Base-by-base conservation (phyloP, 2,888 invertebrate genomes). In the Polietes domitor region DNA sequence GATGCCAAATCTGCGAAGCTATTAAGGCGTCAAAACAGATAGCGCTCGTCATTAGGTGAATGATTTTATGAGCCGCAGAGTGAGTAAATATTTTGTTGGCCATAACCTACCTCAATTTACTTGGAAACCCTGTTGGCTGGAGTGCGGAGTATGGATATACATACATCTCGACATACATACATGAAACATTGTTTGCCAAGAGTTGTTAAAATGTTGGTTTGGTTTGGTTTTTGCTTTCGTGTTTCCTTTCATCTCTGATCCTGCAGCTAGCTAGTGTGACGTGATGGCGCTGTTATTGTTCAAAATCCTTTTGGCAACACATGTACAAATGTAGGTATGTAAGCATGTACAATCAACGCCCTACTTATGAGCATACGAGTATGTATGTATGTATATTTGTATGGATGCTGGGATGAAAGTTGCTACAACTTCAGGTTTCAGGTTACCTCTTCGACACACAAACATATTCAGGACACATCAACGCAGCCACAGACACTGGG, bases 261-360 rank as follows among this genome's bases (percentile, higher is more conserved):
- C 26, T 26, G n/a, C n/a, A n/a, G n/a, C 26, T 26, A 12, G 58
- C 26, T 19, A 15, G 15, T 24, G 58, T 26, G 58, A 1, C 10
- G 24, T 58, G 24, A 58, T 58, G 58, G 24, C 19, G 24, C 26
- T 58, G 58, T 15, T 58, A 26, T 58, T 58, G 15, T 26, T 15
- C 10, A 15, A 21, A 58, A 58, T 58, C 71, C 70, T 75, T 82
- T 74, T 78, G 70, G 72, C 72, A 79, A 79, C 72, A 63, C 76
- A 15, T 47, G 47, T n/a, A 79, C 72, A 63, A 76, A 15, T 47
- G 47, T n/a, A 1, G 0, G 47, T 47, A 12, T 12, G 41, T 10
- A 12, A 47, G 6, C 15, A 58, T 73, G n/a, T n/a, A n/a, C n/a
- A 83, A 79, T 76, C 68, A 79, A 79, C 73, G 68, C 55, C 76